phyloP scores from a whole-genome alignment of 2,888 invertebrate genomes.

The Acrocyrtus sp. region DNA sequence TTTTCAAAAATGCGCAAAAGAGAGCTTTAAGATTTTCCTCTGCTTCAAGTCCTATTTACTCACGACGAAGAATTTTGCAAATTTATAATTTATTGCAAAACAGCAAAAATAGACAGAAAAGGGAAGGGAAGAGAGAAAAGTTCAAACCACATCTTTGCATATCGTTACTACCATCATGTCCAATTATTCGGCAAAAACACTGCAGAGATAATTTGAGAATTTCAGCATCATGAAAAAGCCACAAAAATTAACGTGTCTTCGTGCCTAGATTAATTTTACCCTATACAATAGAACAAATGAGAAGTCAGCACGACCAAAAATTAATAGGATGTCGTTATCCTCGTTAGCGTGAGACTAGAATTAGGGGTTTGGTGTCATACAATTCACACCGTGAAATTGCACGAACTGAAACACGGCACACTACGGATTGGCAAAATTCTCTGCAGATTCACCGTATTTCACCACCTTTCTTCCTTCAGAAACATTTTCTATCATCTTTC shows the following conservation, averaged over 20 bases:
- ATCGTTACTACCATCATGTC: no score
- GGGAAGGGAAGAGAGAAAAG: no score
- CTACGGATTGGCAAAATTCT: no score
- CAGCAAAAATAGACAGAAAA: not conserved
- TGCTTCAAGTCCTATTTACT: not conserved
- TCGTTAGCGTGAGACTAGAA: not conserved
- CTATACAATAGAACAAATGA: not conserved
- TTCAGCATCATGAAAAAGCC: not conserved
- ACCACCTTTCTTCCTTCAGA: no score
- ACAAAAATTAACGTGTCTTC: not conserved
- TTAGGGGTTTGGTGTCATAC: not conserved
- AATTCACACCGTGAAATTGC: no score
- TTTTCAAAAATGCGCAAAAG: no score
- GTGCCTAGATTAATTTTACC: not conserved
- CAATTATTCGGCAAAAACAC: not conserved
- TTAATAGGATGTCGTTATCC: not conserved
- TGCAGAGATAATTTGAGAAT: not conserved
- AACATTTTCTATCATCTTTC: not conserved
- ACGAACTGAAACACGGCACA: no score
- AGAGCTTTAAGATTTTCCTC: not conserved
- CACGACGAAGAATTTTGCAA: not conserved
- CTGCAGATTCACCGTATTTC: no score
- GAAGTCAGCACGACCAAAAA: no score
- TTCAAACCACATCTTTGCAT: no score
- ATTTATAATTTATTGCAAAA: not conserved